phyloP scores from a whole-genome alignment of 2,113 vertebrate genomes.

The Halichoeres trimaculatus region DNA sequence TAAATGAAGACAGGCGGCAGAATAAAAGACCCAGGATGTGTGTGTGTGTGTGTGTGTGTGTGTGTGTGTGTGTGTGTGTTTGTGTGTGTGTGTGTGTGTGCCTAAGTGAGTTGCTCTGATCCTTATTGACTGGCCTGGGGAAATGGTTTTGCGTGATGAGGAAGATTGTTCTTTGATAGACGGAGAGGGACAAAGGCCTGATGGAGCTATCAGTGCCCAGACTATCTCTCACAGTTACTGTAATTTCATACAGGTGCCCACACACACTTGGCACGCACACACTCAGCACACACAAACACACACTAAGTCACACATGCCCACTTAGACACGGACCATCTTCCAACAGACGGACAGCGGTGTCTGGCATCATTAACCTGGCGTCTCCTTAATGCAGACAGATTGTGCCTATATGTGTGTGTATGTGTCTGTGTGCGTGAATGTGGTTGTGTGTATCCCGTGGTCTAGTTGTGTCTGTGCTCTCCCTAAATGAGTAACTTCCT shows the following conservation, averaged over 20 bases:
- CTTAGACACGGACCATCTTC: conserved; percentile 55
- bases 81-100: conserved; percentile 1
- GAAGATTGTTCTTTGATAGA: conserved; percentile 41
- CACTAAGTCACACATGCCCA: conserved; percentile 26
- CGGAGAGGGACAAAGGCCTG: conserved; percentile 52
- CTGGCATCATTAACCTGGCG: conserved; percentile 75
- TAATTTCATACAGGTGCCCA: conserved; percentile 65
- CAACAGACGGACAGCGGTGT: conserved; percentile 68
- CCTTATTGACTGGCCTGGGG: conserved; percentile 63
- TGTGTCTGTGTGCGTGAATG: conserved; percentile 8
- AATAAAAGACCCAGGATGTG: conserved; percentile 36
- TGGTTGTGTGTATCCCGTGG: conserved; percentile 2
- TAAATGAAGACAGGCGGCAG: conserved; percentile 63
- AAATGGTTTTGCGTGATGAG: conserved; percentile 60
- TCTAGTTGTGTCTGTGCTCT: conserved; percentile 16
- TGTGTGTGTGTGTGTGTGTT: background rate
- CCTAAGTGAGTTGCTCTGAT: conserved; percentile 38
- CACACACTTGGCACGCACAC: conserved; percentile 20
- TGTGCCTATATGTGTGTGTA: conserved; percentile 21
- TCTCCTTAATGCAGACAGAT: conserved; percentile 71
- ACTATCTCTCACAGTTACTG: conserved; percentile 78
- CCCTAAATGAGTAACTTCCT: conserved; percentile 41
- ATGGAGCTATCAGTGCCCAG: conserved; percentile 80
- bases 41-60: background rate
- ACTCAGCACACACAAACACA: conserved; percentile 16